Conservation (phyloP, 2,888 invertebrate species). For the Drosophila cyrtoloma region DNA sequence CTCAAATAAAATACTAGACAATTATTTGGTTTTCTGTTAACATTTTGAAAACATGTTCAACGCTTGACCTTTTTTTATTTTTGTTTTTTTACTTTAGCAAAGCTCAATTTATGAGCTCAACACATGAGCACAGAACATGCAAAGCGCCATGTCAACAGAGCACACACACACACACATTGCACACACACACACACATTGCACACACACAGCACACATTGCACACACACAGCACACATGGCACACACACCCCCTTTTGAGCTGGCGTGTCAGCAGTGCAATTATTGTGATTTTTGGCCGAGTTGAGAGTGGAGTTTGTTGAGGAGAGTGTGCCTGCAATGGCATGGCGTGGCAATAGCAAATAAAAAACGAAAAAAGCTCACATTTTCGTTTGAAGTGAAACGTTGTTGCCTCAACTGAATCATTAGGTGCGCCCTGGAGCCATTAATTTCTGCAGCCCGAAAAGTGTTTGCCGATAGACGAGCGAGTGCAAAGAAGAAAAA, state of each 20-base stretch:
- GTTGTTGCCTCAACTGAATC: conserved; percentile 61
- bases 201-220: neutral
- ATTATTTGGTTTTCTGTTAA: conserved; percentile 55
- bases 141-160: conserved; percentile 67
- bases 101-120: conserved; percentile 62
- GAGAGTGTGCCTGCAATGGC: conserved; percentile 32
- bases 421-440: conserved; percentile 74
- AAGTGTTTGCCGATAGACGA: conserved; percentile 67
- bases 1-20: conserved; percentile 34
- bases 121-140: conserved; percentile 66
- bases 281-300: conserved; percentile 56
- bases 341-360: conserved; percentile 71
- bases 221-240: conserved; percentile 4
- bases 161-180: conserved; percentile 12
- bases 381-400: conserved; percentile 66
- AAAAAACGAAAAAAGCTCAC: conserved; percentile 59
- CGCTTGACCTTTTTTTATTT: conserved; percentile 69
- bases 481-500: conserved; percentile 33
- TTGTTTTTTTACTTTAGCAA: neutral
- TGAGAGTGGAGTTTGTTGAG: conserved; percentile 4
- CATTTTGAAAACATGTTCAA: conserved; percentile 62
- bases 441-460: conserved; percentile 69
- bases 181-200: neutral
- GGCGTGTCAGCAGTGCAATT: conserved; percentile 76
- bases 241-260: conserved; percentile 27